Base-by-base conservation (phyloP, 2,797 vertebrate species). In the Sitta carolinensis region DNA sequence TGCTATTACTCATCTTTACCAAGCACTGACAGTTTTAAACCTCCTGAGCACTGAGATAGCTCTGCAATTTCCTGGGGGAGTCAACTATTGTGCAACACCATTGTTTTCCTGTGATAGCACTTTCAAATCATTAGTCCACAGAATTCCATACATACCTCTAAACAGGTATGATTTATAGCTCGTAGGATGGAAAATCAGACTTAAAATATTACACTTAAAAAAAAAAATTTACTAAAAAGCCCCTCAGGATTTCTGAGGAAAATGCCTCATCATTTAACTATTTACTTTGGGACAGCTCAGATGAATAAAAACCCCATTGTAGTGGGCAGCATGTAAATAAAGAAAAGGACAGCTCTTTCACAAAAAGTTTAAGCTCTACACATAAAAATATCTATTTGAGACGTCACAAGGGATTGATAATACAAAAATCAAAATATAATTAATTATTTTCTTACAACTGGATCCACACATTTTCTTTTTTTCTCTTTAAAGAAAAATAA, bases 1-100 rank as follows among this genome's bases (percentile, higher is more conserved):
- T 95, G 95, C 93, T 96, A 96, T 96, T 95, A 97, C 95, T 97
- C 94, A 95, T 97, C 93, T 96, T 93, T 92, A 91, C 93, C 94
- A 92, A 75, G 84, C 86, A 82, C 78, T 95, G 94, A 95, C 95
- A 96, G 92, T 93, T 97, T 95, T 90, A 96, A 96, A 94, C 92
- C 95, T 94, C 91, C 79, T 36, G 83, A 89, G 92, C 90, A 83
- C 75, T 40, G 80, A 96, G 96, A 97, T 90, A 97, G 95, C 93
- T 92, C 50, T 95, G 94, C 90, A 95, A 97, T 97, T 97, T 97
- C 91, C 97, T 93, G 83, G 47, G 91, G 91, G 96, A 97, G 74
- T 69, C 88, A 93, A 90, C 91, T 82, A 10, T 75, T 94, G 86
- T 94, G 87, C 25, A 26, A 89, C 84, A 95, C 89, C 83, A 67